Evolutionary conservation across 2,113 vertebrate genomes (phyloP).

Genomic region (Charadrius vociferus): DNA sequence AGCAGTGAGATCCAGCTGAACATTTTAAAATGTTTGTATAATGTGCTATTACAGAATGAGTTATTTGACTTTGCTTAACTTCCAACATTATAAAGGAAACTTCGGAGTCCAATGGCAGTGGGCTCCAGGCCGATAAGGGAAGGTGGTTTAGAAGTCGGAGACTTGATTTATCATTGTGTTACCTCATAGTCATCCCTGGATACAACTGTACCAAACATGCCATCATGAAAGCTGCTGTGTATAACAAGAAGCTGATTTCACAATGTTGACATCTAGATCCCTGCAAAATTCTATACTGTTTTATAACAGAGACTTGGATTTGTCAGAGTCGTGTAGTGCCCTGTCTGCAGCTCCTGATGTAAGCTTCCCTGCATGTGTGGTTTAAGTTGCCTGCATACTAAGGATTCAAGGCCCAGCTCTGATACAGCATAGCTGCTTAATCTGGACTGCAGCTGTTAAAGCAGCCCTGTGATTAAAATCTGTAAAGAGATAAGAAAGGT

Average conservation of each 20-base stretch:
- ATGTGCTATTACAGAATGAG: not conserved
- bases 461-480: not conserved
- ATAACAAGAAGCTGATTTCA: not conserved
- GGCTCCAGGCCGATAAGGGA: not conserved
- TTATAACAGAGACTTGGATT: not conserved
- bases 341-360: not conserved
- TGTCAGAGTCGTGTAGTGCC: not conserved
- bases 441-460: not conserved
- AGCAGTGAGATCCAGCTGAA: not conserved
- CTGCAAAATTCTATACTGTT: not conserved
- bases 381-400: not conserved
- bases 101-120: not conserved
- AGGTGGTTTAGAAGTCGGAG: not conserved
- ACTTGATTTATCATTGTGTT: not conserved
- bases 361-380: not conserved
- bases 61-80: not conserved
- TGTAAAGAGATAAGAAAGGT: not conserved
- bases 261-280: not conserved
- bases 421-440: not conserved
- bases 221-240: not conserved
- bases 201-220: not conserved
- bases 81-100: not conserved
- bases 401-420: not conserved
- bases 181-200: not conserved
- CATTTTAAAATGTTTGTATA: not conserved